Evolutionary conservation across 1,140 invertebrate species (phyloP).

Genomic region (Steinernema feltiae): DNA sequence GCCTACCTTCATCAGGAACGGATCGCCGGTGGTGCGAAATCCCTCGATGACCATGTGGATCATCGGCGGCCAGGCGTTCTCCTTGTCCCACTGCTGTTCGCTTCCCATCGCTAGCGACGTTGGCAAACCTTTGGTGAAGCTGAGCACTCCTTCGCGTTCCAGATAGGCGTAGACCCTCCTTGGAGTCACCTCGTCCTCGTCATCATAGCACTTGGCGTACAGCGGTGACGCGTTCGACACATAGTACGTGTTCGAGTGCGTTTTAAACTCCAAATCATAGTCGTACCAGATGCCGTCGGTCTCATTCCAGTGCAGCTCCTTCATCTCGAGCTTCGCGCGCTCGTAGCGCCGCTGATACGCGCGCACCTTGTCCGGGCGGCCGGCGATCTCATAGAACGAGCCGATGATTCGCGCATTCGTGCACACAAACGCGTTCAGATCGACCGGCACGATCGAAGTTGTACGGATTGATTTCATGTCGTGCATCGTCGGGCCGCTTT

Average conservation of each 20-base stretch:
- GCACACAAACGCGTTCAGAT: conserved; percentile 75
- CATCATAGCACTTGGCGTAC: conserved; percentile 67
- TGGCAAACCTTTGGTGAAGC: conserved; percentile 69
- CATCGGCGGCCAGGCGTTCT: conserved; percentile 67
- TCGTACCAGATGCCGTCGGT: conserved; percentile 80
- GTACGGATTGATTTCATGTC: conserved; percentile 52
- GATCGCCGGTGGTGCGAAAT: conserved; percentile 62
- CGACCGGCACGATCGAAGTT: conserved; percentile 71
- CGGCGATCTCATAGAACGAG: conserved; percentile 65
- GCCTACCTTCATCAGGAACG: conserved; percentile 47
- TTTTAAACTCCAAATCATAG: conserved; percentile 67
- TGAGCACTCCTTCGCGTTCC: conserved; percentile 53
- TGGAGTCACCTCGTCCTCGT: conserved; percentile 62
- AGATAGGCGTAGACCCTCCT: conserved; percentile 66
- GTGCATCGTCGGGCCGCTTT: conserved; percentile 40
- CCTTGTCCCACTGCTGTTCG: conserved; percentile 88
- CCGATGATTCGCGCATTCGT: conserved; percentile 73
- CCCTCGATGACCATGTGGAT: conserved; percentile 55
- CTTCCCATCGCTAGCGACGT: conserved; percentile 70
- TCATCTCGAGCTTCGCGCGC: conserved; percentile 68
- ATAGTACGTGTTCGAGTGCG: conserved; percentile 66
- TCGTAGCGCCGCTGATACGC: conserved; percentile 67
- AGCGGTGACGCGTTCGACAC: conserved; percentile 77
- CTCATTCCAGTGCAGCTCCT: conserved; percentile 77
- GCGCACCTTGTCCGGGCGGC: conserved; percentile 63